phyloP scores from a whole-genome alignment of 2,113 vertebrate species.

The Pampusana beccarii region DNA sequence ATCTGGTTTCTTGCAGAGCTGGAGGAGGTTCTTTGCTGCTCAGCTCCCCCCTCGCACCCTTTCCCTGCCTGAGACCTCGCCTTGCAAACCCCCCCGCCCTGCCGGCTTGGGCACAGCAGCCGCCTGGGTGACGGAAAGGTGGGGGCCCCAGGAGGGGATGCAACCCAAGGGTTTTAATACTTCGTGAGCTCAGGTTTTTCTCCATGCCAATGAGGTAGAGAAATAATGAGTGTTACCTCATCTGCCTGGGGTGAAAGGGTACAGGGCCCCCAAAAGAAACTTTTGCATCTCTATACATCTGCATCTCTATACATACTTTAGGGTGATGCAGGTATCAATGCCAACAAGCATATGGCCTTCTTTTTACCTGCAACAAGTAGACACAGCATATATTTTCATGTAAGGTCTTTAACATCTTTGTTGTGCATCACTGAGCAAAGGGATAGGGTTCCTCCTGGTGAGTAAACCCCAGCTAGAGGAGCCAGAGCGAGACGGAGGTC shows the following conservation, averaged over 20 bases:
- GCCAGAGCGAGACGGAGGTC: not conserved
- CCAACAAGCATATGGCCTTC: not conserved
- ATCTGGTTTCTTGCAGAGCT: not conserved
- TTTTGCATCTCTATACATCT: not conserved
- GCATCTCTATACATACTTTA: not conserved
- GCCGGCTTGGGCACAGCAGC: rapidly evolving
- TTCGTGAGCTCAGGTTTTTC: not conserved
- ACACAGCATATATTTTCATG: not conserved
- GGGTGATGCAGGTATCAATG: rapidly evolving
- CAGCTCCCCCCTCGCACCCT: not conserved
- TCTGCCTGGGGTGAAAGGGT: not conserved
- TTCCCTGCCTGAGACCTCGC: not conserved
- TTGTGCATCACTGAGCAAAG: not conserved
- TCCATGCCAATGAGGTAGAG: rapidly evolving
- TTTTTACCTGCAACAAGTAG: not conserved
- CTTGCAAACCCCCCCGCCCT: rapidly evolving
- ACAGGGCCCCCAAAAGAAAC: not conserved
- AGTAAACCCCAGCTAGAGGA: not conserved
- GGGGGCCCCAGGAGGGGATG: not conserved
- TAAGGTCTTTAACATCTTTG: not conserved
- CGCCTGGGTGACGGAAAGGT: rapidly evolving
- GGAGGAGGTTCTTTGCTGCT: not conserved
- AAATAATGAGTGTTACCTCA: not conserved
- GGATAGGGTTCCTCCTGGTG: not conserved
- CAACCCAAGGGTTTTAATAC: not conserved